phyloP scores from a whole-genome alignment of 1,140 invertebrate species.

The Laupala kohalensis region DNA sequence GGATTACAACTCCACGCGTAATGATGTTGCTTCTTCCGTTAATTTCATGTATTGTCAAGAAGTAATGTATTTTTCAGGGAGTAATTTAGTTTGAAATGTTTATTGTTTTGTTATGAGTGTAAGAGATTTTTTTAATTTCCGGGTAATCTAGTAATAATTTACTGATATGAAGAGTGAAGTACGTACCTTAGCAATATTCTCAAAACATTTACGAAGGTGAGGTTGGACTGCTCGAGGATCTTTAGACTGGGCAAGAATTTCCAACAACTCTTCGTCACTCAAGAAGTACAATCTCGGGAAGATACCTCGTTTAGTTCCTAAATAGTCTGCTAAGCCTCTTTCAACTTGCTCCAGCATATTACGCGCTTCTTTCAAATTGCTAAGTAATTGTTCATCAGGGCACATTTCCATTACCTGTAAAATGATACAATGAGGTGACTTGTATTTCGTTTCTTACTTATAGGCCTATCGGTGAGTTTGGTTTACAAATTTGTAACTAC shows the following conservation, averaged over 20 bases:
- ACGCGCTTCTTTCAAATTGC: constrained; percentile 51
- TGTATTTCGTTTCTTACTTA: too few species aligned
- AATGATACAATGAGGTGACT: constrained; percentile 1
- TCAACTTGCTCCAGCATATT: constrained; percentile 52
- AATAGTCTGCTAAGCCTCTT: constrained; percentile 57
- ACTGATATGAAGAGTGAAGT: neutral
- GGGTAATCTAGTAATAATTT: neutral
- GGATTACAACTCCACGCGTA: too few species aligned
- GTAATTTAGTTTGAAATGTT: too few species aligned
- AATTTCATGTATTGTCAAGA: too few species aligned
- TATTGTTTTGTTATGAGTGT: too few species aligned
- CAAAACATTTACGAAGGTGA: constrained; percentile 66
- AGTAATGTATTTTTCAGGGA: too few species aligned
- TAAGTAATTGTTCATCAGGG: constrained; percentile 43
- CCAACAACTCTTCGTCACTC: constrained; percentile 61
- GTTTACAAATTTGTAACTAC: neutral
- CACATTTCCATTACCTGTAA: constrained; percentile 43
- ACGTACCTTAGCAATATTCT: constrained; percentile 53
- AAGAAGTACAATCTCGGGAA: constrained; percentile 69
- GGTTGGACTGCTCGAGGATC: constrained; percentile 63
- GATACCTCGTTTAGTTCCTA: constrained; percentile 53
- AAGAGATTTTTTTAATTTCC: too few species aligned
- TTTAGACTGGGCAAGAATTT: constrained; percentile 59
- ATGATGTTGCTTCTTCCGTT: too few species aligned
- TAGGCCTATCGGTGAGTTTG: too few species aligned